A percentile compares a stretch with the other conserved stretches of the same genome.
phyloP scores from a whole-genome alignment of 2,888 invertebrate genomes.

The Hypolimnas misippus region DNA sequence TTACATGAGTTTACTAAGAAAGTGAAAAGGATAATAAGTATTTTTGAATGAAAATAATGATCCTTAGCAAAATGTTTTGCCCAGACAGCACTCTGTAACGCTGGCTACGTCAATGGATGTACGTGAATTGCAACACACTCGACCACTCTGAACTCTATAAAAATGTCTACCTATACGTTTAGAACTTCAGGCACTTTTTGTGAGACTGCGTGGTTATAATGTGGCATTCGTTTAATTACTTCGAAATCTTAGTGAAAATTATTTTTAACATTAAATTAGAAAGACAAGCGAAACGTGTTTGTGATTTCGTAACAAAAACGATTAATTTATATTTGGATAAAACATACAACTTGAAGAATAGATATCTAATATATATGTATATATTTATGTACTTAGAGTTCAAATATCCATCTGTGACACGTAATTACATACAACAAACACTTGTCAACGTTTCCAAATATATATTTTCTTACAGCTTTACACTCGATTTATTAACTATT shows the following conservation, averaged over 20 bases:
- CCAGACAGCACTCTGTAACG: not conserved
- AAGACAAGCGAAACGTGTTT: slow-evolving; percentile 74
- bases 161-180: slow-evolving; percentile 34
- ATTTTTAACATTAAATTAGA: slow-evolving; percentile 47
- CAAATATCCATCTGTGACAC: slow-evolving; percentile 74
- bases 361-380: slow-evolving; percentile 49
- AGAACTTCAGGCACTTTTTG: slow-evolving; percentile 56
- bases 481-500: slow-evolving; percentile 73
- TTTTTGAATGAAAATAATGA: not conserved
- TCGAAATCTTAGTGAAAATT: slow-evolving; percentile 40
- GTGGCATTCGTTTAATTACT: slow-evolving; percentile 29
- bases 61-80: too few species aligned
- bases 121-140: slow-evolving; percentile 75
- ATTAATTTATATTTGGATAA: slow-evolving; percentile 60
- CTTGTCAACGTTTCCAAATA: slow-evolving; percentile 80
- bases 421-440: slow-evolving; percentile 79
- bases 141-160: slow-evolving; percentile 61
- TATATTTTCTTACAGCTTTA: slow-evolving; percentile 79
- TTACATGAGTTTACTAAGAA: too few species aligned
- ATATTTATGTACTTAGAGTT: slow-evolving; percentile 63
- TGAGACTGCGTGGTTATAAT: slow-evolving; percentile 54
- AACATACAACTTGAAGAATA: slow-evolving; percentile 70
- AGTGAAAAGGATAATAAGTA: not conserved
- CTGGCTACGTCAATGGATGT: slow-evolving; percentile 26
- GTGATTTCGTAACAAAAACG: slow-evolving; percentile 64